Percentiles rank a stretch among this genome's conserved stretches.
phyloP scores from a whole-genome alignment of 2,113 vertebrate species.

The Syngnathus floridae region DNA sequence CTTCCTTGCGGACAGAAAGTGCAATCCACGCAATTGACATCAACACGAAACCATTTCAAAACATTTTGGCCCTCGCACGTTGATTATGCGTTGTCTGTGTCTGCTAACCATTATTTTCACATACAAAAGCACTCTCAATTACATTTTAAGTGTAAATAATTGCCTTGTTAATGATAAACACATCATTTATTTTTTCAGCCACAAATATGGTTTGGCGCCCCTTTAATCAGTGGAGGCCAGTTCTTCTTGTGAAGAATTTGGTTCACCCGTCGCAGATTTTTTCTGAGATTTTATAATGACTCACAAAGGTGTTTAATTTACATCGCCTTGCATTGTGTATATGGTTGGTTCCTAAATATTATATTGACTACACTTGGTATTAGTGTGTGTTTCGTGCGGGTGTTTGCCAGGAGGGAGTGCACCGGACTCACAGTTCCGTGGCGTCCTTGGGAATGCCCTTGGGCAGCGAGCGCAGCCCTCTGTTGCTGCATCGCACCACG shows the following conservation, averaged over 20 bases:
- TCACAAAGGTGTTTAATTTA: not conserved
- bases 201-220: not conserved
- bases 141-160: not conserved
- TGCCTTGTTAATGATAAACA: not conserved
- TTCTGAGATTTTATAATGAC: not conserved
- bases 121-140: not conserved
- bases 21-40: not conserved
- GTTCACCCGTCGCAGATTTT: not conserved
- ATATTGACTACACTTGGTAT: too few species aligned
- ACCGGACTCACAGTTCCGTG: slow-evolving; percentile 88
- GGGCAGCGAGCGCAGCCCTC: slow-evolving; percentile 80
- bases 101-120: not conserved
- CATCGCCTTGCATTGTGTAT: too few species aligned
- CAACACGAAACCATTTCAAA: not conserved
- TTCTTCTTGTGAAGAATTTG: not conserved
- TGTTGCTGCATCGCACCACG: slow-evolving; percentile 93
- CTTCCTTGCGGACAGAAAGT: not conserved
- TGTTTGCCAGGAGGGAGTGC: not conserved
- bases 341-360: too few species aligned
- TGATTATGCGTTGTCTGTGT: too few species aligned
- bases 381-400: not conserved
- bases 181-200: not conserved
- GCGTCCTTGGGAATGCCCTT: slow-evolving; percentile 94
- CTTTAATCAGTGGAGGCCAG: not conserved
- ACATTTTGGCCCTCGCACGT: not conserved